Conservation (phyloP, 2,113 vertebrate species). For the Elephas maximus region DNA sequence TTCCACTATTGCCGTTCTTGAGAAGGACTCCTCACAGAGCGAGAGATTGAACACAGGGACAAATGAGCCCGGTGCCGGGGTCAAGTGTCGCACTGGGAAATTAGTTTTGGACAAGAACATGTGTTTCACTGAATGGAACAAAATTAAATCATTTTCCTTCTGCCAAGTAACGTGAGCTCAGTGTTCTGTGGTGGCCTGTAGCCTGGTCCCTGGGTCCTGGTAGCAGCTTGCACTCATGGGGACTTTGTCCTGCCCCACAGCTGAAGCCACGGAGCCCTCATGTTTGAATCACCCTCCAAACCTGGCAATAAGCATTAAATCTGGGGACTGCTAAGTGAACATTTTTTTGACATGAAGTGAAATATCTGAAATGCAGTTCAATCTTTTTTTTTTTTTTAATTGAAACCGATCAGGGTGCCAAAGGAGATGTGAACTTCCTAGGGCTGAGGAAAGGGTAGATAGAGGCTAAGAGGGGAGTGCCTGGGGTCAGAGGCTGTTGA, state of each 20-base stretch:
- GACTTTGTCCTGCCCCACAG: not conserved
- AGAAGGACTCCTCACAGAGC: fast-evolving
- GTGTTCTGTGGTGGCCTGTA: not conserved
- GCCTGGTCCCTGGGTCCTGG: not conserved
- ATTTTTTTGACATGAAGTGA: not conserved
- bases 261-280: not conserved
- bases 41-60: not conserved
- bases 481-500: not conserved
- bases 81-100: not conserved
- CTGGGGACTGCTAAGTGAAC: not conserved
- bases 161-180: constrained; percentile 3
- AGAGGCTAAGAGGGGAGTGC: not conserved
- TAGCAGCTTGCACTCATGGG: fast-evolving
- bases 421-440: not conserved
- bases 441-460: not conserved
- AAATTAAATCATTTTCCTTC: constrained; percentile 69
- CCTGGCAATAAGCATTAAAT: not conserved
- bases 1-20: not conserved
- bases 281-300: not conserved
- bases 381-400: constrained; percentile 11
- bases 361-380: constrained; percentile 35
- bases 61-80: fast-evolving
- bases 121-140: constrained; percentile 56
- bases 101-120: constrained; percentile 60
- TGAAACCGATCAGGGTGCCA: constrained; percentile 19